Conservation (phyloP, 2,888 invertebrate genomes). For the Abscondita cerata region DNA sequence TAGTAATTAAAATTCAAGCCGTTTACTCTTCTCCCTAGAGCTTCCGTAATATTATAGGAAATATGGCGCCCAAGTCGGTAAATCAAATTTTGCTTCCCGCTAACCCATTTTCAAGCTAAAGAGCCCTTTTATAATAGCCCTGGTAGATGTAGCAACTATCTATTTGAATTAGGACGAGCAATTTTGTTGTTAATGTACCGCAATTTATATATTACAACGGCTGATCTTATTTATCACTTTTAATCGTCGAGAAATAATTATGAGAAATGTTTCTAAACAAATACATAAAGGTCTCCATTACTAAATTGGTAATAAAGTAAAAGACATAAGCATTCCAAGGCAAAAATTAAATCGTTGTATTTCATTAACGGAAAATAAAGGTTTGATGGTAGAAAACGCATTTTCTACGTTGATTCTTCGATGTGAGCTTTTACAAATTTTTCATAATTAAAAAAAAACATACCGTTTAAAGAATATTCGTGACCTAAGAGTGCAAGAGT, state of each 20-base stretch:
- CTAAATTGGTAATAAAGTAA: constrained; percentile 3
- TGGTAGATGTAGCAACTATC: constrained; percentile 49
- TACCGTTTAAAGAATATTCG: too few species aligned
- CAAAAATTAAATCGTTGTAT: too few species aligned
- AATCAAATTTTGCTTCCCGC: constrained; percentile 54
- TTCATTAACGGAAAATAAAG: too few species aligned
- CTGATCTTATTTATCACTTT: constrained; percentile 13
- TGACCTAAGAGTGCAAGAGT: too few species aligned
- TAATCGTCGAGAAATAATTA: constrained; percentile 6
- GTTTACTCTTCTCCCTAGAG: constrained; percentile 37
- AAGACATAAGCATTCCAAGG: too few species aligned
- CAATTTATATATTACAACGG: constrained; percentile 22
- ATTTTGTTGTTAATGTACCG: constrained; percentile 45
- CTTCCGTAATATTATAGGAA: constrained; percentile 44
- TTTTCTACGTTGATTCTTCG: too few species aligned
- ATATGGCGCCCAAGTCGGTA: constrained; percentile 51
- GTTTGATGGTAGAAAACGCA: too few species aligned
- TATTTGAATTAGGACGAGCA: constrained; percentile 49
- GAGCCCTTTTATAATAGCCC: constrained; percentile 46
- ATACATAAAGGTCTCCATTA: constrained; percentile 2
- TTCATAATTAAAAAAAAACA: too few species aligned
- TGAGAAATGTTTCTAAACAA: background rate
- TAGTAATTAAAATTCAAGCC: constrained; percentile 57
- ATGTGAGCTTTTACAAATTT: too few species aligned
- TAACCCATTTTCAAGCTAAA: constrained; percentile 49